Conservation (phyloP, 2,888 invertebrate species). For the Athetis lepigone region DNA sequence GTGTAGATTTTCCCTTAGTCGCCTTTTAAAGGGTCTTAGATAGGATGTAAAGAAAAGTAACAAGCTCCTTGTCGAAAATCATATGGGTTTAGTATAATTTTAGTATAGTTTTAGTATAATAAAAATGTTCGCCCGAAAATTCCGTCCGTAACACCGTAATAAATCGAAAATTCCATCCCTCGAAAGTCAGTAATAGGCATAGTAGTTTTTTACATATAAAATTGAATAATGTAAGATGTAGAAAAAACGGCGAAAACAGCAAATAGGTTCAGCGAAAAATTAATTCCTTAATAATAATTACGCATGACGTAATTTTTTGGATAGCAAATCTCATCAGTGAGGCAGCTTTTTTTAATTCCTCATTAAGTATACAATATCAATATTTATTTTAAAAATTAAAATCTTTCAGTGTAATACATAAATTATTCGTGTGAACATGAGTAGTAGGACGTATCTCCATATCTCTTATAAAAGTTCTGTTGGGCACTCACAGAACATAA, state of each 20-base stretch:
- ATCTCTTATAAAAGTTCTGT: slow-evolving; percentile 6
- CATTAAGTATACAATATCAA: background rate
- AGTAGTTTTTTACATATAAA: background rate
- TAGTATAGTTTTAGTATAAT: too few species aligned
- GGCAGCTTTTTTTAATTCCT: background rate
- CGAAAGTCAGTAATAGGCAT: background rate
- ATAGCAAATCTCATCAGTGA: background rate
- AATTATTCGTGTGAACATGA: slow-evolving; percentile 5
- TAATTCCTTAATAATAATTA: background rate
- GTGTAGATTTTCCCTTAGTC: background rate
- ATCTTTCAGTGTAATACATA: slow-evolving; percentile 3
- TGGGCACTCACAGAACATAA: slow-evolving; percentile 28
- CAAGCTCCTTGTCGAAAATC: slow-evolving; percentile 6
- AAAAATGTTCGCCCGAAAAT: too few species aligned
- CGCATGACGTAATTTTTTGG: background rate
- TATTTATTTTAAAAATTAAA: background rate
- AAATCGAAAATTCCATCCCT: slow-evolving; percentile 8
- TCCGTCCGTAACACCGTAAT: slow-evolving; percentile 19
- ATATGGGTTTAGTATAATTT: slow-evolving; percentile 13
- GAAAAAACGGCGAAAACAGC: background rate
- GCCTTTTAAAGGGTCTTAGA: slow-evolving; percentile 4
- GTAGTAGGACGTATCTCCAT: background rate
- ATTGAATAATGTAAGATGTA: slow-evolving; percentile 2
- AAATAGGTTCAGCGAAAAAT: slow-evolving; percentile 4
- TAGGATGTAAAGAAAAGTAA: background rate